Conservation (phyloP, 2,888 invertebrate genomes). For the Euzetes globulus region DNA sequence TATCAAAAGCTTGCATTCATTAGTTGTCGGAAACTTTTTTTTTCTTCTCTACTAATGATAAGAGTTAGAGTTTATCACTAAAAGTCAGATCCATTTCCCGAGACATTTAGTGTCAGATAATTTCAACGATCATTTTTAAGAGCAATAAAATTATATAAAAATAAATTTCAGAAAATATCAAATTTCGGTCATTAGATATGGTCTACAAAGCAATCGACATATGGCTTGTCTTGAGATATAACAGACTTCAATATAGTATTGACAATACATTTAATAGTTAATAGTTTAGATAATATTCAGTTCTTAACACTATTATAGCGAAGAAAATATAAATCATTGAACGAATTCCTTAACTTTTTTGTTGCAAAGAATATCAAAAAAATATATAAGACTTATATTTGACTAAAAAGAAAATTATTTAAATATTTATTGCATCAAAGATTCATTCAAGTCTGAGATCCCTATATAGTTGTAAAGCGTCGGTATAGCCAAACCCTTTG, state of each 20-base stretch:
- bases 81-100: slow-evolving; percentile 4
- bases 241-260: too few species aligned
- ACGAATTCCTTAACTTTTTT: too few species aligned
- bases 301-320: too few species aligned
- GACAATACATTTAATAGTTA: too few species aligned
- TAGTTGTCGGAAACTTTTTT: not conserved
- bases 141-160: too few species aligned
- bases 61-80: not conserved
- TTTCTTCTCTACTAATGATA: not conserved
- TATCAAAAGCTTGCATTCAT: not conserved
- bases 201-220: not conserved
- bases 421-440: not conserved
- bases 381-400: too few species aligned
- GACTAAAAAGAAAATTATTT: too few species aligned
- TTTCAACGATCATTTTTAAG: too few species aligned
- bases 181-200: not conserved
- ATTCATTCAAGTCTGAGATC: slow-evolving; percentile 27
- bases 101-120: not conserved
- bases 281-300: too few species aligned
- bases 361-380: too few species aligned
- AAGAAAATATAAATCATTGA: too few species aligned
- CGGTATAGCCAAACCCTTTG: slow-evolving; percentile 38
- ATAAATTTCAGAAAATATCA: not conserved
- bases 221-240: too few species aligned
- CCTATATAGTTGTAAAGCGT: slow-evolving; percentile 40